A percentile compares a stretch with the other conserved stretches of the same genome.
Conservation (phyloP, 2,888 invertebrate species). For the Leucophenga maculata region DNA sequence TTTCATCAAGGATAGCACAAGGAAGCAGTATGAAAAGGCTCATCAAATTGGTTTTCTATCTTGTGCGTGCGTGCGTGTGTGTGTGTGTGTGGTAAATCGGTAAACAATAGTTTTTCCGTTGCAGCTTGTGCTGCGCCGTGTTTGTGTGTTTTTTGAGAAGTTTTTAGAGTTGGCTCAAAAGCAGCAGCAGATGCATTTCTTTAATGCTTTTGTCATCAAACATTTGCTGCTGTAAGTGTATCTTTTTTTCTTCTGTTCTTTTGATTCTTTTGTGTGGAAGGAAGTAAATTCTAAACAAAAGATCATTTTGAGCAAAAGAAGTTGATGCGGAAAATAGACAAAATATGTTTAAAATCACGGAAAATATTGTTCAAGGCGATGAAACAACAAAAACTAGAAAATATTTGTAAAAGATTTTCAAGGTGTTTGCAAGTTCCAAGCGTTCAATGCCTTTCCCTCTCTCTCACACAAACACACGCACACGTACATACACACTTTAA, state of each 20-base stretch:
- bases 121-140: too few species aligned
- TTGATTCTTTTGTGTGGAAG: too few species aligned
- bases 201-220: constrained; percentile 19
- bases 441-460: too few species aligned
- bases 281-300: constrained; percentile 26
- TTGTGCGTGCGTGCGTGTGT: background rate
- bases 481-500: background rate
- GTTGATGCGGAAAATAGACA: constrained; percentile 36
- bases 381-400: constrained; percentile 28
- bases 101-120: constrained; percentile 46
- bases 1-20: background rate
- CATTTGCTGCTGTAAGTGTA: too few species aligned
- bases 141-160: background rate
- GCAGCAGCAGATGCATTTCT: constrained; percentile 52
- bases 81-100: constrained; percentile 50
- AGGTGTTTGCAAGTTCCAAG: constrained; percentile 40
- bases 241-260: constrained; percentile 4
- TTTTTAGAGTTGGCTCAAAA: constrained; percentile 23
- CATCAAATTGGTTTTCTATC: background rate
- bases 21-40: background rate
- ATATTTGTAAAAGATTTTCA: constrained; percentile 42
- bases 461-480: background rate
- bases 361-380: constrained; percentile 51
- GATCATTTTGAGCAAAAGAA: constrained; percentile 18
- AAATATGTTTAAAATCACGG: constrained; percentile 44